These are phyloP conservation scores for Deilephila elpenor DNA, from an alignment of 2,888 invertebrate species.

Conservation along the genomic window DNA sequence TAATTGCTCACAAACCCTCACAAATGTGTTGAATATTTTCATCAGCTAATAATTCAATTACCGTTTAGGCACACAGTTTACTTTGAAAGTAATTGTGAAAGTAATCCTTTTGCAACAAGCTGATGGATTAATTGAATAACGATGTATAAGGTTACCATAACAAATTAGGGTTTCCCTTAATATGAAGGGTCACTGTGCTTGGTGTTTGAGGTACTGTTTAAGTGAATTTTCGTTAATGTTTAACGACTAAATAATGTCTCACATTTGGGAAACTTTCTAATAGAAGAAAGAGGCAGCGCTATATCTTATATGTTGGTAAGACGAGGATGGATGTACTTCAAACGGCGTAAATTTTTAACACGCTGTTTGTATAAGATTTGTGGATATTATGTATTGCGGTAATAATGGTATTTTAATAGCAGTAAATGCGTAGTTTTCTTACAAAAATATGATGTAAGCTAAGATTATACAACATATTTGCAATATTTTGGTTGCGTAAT, in stretches of 20 bases:
- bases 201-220: constrained; percentile 24
- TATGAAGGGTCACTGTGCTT: constrained; percentile 30
- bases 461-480: too few species aligned
- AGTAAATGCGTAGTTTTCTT: background rate
- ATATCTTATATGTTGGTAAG: background rate
- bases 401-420: constrained; percentile 14
- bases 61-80: constrained; percentile 16
- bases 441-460: background rate
- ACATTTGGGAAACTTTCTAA: constrained; percentile 20
- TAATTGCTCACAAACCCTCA: background rate
- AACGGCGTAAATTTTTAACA: background rate
- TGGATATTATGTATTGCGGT: background rate
- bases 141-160: constrained; percentile 28
- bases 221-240: constrained; percentile 21
- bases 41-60: background rate
- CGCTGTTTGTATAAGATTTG: constrained; percentile 13
- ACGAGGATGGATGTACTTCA: background rate
- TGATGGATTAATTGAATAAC: constrained; percentile 31
- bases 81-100: background rate
- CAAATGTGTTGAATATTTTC: background rate
- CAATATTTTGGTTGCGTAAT: too few species aligned
- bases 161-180: constrained; percentile 29
- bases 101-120: constrained; percentile 15
- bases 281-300: background rate
- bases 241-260: constrained; percentile 20